phyloP scores from a whole-genome alignment of 2,113 vertebrate species.

The Arenaria interpres region DNA sequence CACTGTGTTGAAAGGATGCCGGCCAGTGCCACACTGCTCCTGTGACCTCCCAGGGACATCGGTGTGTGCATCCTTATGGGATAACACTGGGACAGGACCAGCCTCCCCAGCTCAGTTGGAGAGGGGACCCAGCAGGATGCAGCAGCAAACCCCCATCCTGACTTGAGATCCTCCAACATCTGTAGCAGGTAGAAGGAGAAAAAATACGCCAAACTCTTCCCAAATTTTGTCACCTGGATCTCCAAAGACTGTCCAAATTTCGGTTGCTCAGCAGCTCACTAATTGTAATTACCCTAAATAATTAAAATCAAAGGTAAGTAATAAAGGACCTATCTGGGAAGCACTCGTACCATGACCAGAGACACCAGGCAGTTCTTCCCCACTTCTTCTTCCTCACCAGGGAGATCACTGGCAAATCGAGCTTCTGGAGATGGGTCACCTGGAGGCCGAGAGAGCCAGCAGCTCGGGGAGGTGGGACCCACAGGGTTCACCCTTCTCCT shows the following conservation, averaged over 20 bases:
- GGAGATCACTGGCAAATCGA: background rate
- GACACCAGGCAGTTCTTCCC: background rate
- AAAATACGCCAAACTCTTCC: background rate
- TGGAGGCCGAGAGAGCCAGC: background rate
- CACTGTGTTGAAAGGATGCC: background rate
- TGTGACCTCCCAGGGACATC: rapidly evolving
- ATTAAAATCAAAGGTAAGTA: background rate
- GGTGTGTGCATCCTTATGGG: rapidly evolving
- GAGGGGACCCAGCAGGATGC: background rate
- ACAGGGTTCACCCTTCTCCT: background rate
- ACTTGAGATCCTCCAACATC: background rate
- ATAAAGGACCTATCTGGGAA: background rate
- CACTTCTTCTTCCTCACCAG: background rate
- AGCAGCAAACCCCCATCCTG: background rate
- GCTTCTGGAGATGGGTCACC: background rate
- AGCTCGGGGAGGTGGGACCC: background rate
- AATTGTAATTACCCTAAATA: background rate
- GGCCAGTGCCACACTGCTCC: background rate
- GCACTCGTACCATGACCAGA: rapidly evolving
- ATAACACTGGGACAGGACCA: background rate
- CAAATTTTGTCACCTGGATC: background rate
- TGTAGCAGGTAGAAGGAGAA: background rate
- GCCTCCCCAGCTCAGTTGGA: background rate
- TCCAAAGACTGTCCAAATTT: background rate
- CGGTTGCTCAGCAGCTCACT: background rate